Evolutionary conservation across 2,113 vertebrate genomes (phyloP), one percentile per base, ranked within the genome.

Genomic region (Carettochelys insculpta): DNA sequence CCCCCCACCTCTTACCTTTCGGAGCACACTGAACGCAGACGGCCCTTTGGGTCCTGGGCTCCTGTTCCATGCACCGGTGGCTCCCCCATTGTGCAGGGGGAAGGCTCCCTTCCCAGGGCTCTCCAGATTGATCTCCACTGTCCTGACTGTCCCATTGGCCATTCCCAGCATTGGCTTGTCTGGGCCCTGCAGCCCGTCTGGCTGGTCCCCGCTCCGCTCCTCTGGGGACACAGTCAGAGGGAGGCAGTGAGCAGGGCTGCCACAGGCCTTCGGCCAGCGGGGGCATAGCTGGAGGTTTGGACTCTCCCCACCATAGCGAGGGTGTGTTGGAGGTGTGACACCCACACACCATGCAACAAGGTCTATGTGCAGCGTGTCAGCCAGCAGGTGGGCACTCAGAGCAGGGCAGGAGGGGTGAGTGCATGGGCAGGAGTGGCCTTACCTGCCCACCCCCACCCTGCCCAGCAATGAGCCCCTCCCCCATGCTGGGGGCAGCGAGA

Each of bases 21-120:
- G 97, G 47, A 98, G 98, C 73, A 99, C 98, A n/a, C 95, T 76
- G 1, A 94, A 58, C 68, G 99, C 91, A 0, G 98, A 98, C 34
- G 98, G 96, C 58, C 98, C 98, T 34, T 19, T 91, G 31, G 91
- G 78, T 20, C 27, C 85, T 83, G 7, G 29, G 16, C 78, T 85
- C 81, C n/a, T 38, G 22, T 65, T 90, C 90, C 4, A 75, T 91
- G 65, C 53, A 97, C 94, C 4, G 79, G 86, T 95, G 95, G 45
- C 79, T 51, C 43, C 93, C 83, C 25, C 90, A 77, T 45, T 58
- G 76, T 97, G 97, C 90, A 96, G 73, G 1, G 94, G 51, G 75
- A 98, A 68, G 86, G 96, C 95, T 65, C 96, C 93, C 79, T 95
- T 95, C 13, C 91, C 94, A 25, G 93, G 89, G 51, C 90, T 92